Base-by-base conservation (phyloP, 2,797 vertebrate species). In the Synanceia verrucosa region DNA sequence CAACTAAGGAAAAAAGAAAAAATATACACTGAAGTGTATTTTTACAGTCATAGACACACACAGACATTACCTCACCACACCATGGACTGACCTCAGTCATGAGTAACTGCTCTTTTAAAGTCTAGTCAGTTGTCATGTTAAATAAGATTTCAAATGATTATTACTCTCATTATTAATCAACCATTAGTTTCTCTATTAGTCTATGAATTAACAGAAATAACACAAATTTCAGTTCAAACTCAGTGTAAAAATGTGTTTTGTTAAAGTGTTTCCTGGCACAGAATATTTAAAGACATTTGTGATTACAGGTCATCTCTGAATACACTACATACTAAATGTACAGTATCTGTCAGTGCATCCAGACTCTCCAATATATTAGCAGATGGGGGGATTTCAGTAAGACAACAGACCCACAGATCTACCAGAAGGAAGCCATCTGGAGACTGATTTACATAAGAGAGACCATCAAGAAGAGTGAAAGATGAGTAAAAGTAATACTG, bases 1-100 rank as follows among this genome's bases (percentile, higher is more conserved):
- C 62, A 99, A 84, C 97, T 99, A 83, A 65, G 52, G 19, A 37
- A 1, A 29, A 61, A 19, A 44, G 12, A 51, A 1, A n/a, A 51
- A 29, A 51, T 1, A 51, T 0, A 23, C 19, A 44, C 41, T 46
- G 68, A 1, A 62, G 29, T 46, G 26, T 18, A 9, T 2, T 29
- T 10, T 14, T 10, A 41, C 39, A n/a, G 9, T 19, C 41, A 44
- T 19, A 14, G 9, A 44, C 12, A 31, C 7, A 84, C 8, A 84
- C 21, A 52, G 11, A 62, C 37, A 29, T 12, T 11, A 70, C 21
- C 26, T 62, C 21, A 50, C 50, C n/a, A 9, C 21, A 7, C 6
- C 6, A 24, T 37, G 28, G 9, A n/a, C 5, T 31, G 28, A 52
- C 18, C 19, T 19, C 18, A 31, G 24, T 12, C 9, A 9, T 16